phyloP scores from a whole-genome alignment of 2,797 vertebrate species.

The Diplodus puntazzo region DNA sequence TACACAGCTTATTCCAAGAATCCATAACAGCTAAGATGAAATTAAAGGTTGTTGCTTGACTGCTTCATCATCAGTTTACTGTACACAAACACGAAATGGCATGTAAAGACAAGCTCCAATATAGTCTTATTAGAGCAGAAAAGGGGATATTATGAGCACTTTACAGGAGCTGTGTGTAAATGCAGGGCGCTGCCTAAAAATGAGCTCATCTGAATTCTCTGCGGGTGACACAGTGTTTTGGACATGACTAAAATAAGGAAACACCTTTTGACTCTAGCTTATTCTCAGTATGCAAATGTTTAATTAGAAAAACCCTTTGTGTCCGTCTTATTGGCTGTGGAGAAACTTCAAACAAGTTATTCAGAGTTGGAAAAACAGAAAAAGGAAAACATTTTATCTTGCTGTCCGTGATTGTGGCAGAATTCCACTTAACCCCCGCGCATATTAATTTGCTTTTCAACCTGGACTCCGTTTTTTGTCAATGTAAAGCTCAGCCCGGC shows the following conservation, averaged over 20 bases:
- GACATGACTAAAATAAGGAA: slow-evolving; percentile 29
- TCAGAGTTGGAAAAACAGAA: slow-evolving; percentile 36
- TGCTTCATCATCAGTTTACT: slow-evolving; percentile 40
- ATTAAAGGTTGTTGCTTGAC: slow-evolving; percentile 33
- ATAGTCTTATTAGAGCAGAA: slow-evolving; percentile 18
- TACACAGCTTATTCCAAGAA: slow-evolving; percentile 49
- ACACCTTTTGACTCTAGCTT: slow-evolving; percentile 3
- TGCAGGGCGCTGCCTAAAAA: slow-evolving; percentile 2
- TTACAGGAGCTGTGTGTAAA: slow-evolving; percentile 9
- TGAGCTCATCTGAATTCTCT: slow-evolving; percentile 30
- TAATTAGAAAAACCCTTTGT: slow-evolving; percentile 20
- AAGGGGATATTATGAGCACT: neutral
- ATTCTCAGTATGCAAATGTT: slow-evolving; percentile 39
- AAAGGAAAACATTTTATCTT: slow-evolving; percentile 32
- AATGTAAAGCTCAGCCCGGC: slow-evolving; percentile 28
- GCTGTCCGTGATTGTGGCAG: slow-evolving; percentile 45
- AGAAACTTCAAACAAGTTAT: slow-evolving; percentile 62
- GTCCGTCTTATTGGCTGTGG: slow-evolving; percentile 30
- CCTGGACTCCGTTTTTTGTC: slow-evolving; percentile 43
- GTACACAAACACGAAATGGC: slow-evolving; percentile 28
- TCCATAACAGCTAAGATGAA: slow-evolving; percentile 52
- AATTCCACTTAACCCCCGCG: slow-evolving; percentile 23
- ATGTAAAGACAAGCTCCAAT: slow-evolving; percentile 35
- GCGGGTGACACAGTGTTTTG: slow-evolving; percentile 7
- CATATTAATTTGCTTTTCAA: slow-evolving; percentile 63